phyloP scores from a whole-genome alignment of 2,797 vertebrate species.

The Anas bernieri region DNA sequence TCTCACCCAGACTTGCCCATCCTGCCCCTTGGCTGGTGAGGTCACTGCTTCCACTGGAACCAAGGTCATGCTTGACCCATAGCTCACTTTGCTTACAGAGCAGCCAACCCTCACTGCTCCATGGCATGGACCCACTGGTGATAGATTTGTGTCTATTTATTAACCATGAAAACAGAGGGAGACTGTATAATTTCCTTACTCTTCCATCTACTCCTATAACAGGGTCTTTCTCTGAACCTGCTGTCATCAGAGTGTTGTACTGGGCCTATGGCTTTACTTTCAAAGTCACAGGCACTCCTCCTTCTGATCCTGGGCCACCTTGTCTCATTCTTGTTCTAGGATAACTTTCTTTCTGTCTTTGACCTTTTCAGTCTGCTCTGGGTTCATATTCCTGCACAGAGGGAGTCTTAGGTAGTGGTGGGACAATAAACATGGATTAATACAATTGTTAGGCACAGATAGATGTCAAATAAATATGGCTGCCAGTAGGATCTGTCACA shows the following conservation, averaged over 20 bases:
- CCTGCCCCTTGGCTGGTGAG: neutral
- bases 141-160: neutral
- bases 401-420: neutral
- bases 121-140: no score
- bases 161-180: neutral
- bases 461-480: neutral
- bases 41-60: neutral
- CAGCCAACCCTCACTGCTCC: neutral
- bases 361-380: neutral
- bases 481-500: neutral
- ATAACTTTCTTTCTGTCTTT: neutral
- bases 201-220: neutral
- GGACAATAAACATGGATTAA: neutral
- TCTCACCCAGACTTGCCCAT: fast-evolving
- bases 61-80: fast-evolving
- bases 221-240: neutral
- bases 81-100: neutral
- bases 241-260: neutral
- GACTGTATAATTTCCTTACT: neutral
- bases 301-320: neutral
- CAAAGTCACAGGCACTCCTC: neutral
- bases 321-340: neutral
- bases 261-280: neutral
- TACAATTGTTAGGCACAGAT: neutral
- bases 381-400: neutral